Evolutionary conservation across 2,113 vertebrate species (phyloP), one percentile per base, ranked within the genome.

Genomic region (Catharus bicknelli): DNA sequence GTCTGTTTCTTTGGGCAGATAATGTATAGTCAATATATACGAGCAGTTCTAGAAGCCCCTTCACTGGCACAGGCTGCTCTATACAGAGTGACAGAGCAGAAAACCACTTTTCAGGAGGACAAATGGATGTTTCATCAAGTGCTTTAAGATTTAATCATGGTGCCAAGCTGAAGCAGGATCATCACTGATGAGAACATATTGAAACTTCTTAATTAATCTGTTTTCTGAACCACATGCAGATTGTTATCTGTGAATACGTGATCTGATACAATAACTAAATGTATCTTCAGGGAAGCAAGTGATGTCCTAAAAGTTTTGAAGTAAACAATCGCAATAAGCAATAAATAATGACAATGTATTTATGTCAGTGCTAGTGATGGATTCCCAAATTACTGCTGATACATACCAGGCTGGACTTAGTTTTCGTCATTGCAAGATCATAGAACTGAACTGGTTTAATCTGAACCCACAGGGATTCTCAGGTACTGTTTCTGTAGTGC

Each of bases 121-220:
- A 79, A 84, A 84, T 68, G 27, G 64, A 40, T 78, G 53, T 48
- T 90, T 86, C 61, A 59, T 86, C 63, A 55, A 85, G 30, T 9
- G 1, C 43, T 87, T 79, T 64, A 68, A 74, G 63, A 81, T 70
- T 92, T 90, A 93, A 81, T 89, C 84, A 84, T 69, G 12, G 45
- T 89, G 64, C 77, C 43, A 86, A 86, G 43, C n/a, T 67, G 64
- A 93, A 92, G 69, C 43, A 89, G 55, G 77, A 94, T 81, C 61
- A 61, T 68, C 64, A 68, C 69, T 78, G 74, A 89, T 72, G 74
- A 90, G 69, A 78, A 90, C 61, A 83, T 68, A 78, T 34, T 84
- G 77, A 89, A 94, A 94, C 26, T 53, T 48, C 61, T 72, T 89
- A 88, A 94, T 94, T 93, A 96, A 94, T 93, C 73, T 94, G 86